phyloP scores from a whole-genome alignment of 2,888 invertebrate genomes.

The Tinea trinotella region DNA sequence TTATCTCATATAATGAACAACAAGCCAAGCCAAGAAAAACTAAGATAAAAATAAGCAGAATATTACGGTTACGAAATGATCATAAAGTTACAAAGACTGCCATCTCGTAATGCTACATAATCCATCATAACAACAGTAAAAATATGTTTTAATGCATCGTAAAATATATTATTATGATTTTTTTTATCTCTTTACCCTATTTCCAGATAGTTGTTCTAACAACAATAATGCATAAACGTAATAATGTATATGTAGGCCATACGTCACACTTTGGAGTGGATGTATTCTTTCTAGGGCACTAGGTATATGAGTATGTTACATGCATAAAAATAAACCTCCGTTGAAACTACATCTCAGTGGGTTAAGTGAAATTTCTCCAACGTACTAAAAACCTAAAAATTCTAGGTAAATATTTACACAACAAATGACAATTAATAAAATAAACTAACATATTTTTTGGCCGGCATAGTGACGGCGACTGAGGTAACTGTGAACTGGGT shows the following conservation, averaged over 20 bases:
- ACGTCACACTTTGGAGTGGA: constrained; percentile 18
- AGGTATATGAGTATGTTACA: neutral
- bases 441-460: no score
- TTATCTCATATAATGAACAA: no score
- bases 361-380: neutral
- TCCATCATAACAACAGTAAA: neutral
- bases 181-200: constrained; percentile 17
- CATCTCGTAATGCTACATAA: neutral
- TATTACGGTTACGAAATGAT: neutral
- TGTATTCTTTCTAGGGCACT: constrained; percentile 15
- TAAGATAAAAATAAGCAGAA: no score
- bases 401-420: no score
- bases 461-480: no score
- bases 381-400: neutral
- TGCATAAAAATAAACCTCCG: neutral
- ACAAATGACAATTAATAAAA: no score
- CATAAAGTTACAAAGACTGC: neutral
- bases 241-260: constrained; percentile 12
- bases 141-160: neutral
- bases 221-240: constrained; percentile 7
- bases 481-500: no score
- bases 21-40: no score
- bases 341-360: no score
- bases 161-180: constrained; percentile 9
- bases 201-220: constrained; percentile 9